Conservation (phyloP, 2,113 vertebrate genomes). For the Cyphomyrus plagiostoma region DNA sequence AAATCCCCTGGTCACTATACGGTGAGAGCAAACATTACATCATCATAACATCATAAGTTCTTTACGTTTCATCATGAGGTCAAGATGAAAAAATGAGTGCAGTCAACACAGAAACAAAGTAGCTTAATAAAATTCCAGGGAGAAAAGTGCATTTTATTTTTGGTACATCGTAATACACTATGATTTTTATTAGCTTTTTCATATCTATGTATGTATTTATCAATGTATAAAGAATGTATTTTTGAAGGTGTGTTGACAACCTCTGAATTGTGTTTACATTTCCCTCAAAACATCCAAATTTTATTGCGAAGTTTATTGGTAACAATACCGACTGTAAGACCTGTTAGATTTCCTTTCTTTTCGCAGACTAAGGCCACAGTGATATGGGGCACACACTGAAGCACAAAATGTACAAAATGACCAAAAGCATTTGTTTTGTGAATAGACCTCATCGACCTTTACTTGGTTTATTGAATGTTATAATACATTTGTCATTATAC, state of each 20-base stretch:
- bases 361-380: not conserved
- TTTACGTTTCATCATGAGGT: not conserved
- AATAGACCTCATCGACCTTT: not conserved
- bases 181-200: not conserved
- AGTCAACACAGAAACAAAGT: not conserved
- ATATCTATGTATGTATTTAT: constrained; percentile 13
- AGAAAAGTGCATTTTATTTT: constrained; percentile 21
- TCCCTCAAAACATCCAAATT: not conserved
- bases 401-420: not conserved
- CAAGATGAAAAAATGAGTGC: not conserved
- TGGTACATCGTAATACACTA: constrained; percentile 19
- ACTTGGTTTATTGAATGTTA: not conserved
- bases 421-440: not conserved
- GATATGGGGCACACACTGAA: not conserved
- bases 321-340: not conserved
- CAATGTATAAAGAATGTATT: not conserved
- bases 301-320: not conserved
- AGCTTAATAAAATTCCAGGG: not conserved
- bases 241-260: not conserved
- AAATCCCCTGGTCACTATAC: not conserved
- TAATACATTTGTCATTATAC: not conserved
- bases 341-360: not conserved
- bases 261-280: constrained; percentile 19
- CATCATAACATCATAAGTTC: not conserved
- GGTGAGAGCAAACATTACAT: not conserved